Evolutionary conservation across 2,113 vertebrate species (phyloP).

Genomic region (Eurypyga helias): DNA sequence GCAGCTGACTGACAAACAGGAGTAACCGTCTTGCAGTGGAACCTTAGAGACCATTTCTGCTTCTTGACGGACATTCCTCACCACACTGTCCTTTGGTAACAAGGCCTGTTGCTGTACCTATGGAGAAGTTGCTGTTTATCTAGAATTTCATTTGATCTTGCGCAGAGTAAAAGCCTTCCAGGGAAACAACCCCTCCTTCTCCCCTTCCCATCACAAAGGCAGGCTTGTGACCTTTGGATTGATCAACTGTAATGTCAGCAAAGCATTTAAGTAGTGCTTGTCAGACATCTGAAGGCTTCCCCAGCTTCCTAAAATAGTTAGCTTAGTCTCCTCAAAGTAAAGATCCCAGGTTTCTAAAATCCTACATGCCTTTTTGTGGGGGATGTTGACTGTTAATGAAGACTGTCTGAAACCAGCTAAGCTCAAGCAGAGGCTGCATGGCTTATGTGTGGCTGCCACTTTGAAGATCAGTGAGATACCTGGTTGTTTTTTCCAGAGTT

Average conservation of each 20-base stretch:
- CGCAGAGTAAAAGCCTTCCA: not conserved
- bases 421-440: not conserved
- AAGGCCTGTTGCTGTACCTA: accelerated
- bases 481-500: not conserved
- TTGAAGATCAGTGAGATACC: not conserved
- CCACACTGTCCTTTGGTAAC: not conserved
- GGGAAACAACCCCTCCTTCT: not conserved
- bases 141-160: not conserved
- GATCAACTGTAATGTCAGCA: not conserved
- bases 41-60: not conserved
- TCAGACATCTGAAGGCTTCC: not conserved
- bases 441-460: not conserved
- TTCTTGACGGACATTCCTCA: not conserved
- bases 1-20: not conserved
- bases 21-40: not conserved
- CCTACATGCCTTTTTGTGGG: not conserved
- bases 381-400: not conserved
- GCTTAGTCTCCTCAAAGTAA: not conserved
- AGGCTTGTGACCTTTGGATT: not conserved
- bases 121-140: not conserved
- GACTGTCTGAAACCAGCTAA: not conserved
- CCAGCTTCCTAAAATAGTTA: not conserved
- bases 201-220: not conserved
- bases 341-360: not conserved
- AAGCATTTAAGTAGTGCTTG: not conserved